A percentile compares a stretch with the other conserved stretches of the same genome.
phyloP scores from a whole-genome alignment of 2,888 invertebrate genomes.

The Aporophyla lueneburgensis region DNA sequence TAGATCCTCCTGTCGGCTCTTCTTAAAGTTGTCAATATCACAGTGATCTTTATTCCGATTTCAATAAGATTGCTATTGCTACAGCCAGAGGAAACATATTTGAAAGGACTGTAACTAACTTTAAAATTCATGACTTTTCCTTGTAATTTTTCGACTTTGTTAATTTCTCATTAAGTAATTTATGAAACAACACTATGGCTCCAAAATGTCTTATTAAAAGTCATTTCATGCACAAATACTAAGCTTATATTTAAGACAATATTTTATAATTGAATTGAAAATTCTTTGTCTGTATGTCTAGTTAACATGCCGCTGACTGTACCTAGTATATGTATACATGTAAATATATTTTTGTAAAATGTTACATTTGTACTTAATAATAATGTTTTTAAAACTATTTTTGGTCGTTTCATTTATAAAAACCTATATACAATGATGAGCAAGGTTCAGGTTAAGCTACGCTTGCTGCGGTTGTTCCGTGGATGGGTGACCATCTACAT shows the following conservation, averaged over 20 bases:
- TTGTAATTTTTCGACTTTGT: background rate
- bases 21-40: too few relatives aligned
- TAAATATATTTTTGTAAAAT: conserved; percentile 91
- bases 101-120: background rate
- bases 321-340: conserved; percentile 78
- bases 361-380: conserved; percentile 89
- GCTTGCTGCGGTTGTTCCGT: too few relatives aligned
- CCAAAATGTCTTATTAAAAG: conserved; percentile 28
- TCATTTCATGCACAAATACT: conserved; percentile 52
- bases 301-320: conserved; percentile 69
- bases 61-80: too few relatives aligned
- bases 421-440: too few relatives aligned
- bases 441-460: too few relatives aligned
- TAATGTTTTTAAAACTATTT: conserved; percentile 86
- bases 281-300: conserved; percentile 63
- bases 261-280: conserved; percentile 57
- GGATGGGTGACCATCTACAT: too few relatives aligned
- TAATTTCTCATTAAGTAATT: conserved; percentile 10
- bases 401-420: conserved; percentile 60
- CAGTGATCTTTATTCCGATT: too few relatives aligned
- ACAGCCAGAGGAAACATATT: too few relatives aligned
- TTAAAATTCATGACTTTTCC: background rate
- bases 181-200: conserved; percentile 22
- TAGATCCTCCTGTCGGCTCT: too few relatives aligned
- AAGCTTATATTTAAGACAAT: conserved; percentile 41